These are phyloP conservation scores for Caenorhabditis tropicalis DNA, from an alignment of 1,140 invertebrate genomes.

Conservation along the genomic window DNA sequence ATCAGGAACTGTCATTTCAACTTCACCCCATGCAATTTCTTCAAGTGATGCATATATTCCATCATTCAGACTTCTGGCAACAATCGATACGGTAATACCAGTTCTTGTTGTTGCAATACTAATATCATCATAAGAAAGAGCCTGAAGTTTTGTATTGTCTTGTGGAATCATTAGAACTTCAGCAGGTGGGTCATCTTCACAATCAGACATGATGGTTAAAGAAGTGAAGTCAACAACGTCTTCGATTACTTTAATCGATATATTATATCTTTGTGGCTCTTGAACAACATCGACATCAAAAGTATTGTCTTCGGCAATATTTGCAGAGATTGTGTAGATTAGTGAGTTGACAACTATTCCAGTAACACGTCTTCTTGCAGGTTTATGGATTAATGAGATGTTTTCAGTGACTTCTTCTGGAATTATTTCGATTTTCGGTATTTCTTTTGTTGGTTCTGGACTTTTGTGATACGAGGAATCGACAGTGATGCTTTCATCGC, in stretches of 20 bases:
- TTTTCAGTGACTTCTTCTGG: slow-evolving; percentile 10
- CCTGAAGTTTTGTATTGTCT: background rate
- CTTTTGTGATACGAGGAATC: slow-evolving; percentile 4
- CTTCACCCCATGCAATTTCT: slow-evolving; percentile 69
- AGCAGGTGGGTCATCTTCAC: slow-evolving; percentile 20
- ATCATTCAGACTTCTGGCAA: slow-evolving; percentile 64
- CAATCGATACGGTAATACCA: slow-evolving; percentile 65
- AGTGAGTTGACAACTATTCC: slow-evolving; percentile 62
- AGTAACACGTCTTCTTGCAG: slow-evolving; percentile 56
- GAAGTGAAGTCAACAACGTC: slow-evolving; percentile 52
- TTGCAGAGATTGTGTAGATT: slow-evolving; percentile 46
- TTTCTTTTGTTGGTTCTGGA: slow-evolving; percentile 8
- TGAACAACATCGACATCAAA: slow-evolving; percentile 60
- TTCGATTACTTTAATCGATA: slow-evolving; percentile 48
- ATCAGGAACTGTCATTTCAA: slow-evolving; percentile 58
- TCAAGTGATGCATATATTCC: slow-evolving; percentile 62
- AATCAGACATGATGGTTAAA: slow-evolving; percentile 25
- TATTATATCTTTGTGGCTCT: slow-evolving; percentile 54
- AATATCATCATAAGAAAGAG: slow-evolving; percentile 35
- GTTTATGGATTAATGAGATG: slow-evolving; percentile 33
- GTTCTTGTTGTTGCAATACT: slow-evolving; percentile 28
- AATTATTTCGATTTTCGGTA: background rate
- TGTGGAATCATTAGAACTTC: background rate
- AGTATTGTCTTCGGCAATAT: slow-evolving; percentile 53
- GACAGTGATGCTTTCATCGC: slow-evolving; percentile 44